Evolutionary conservation across 2,888 invertebrate species (phyloP), one percentile per base, ranked within the genome.

Genomic region (Drosophila barbarae): DNA sequence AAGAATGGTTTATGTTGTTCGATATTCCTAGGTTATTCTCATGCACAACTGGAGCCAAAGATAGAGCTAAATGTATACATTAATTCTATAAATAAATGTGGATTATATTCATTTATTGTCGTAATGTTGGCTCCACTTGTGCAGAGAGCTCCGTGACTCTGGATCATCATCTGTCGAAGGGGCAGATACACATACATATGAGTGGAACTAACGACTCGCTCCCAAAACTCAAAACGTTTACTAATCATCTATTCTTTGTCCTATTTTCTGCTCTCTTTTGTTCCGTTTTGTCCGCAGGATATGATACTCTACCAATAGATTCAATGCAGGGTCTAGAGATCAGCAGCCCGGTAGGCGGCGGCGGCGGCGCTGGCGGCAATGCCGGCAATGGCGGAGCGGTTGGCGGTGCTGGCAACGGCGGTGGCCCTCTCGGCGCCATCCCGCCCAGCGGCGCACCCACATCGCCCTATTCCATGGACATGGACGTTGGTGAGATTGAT

Each of bases 241-340:
- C n/a, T 49, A 42, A 38, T 49, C 30, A 46, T 5, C 5, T 1
- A 41, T 9, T 38, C 35, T 38, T 53, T 15, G 21, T 12, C 28
- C 46, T 39, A 18, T 35, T 32, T 39, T 28, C 34, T 38, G 36
- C 39, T 34, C 26, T 42, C 30, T 76, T 8, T 15, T 26, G 6
- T 26, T 26, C n/a, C 41, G 1, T 15, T 35, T 55, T 77, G 12
- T 15, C 30, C 35, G 72, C 82, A 96, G 97, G 96, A 92, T 98
- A 96, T 94, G 97, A 97, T 93, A 96, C 96, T 93, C 94, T 97
- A 93, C 97, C 97, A 93, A 95, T 97, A 94, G 96, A 97, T 91
- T 95, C 95, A 85, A 96, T 97, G 96, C 96, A 97, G 92, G 97
- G 96, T 76, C 91, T 98, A 87, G 97, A 97, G 89, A 95, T 97